Conservation (phyloP, 1,140 invertebrate genomes). For the Macrocentrus cingulum region DNA sequence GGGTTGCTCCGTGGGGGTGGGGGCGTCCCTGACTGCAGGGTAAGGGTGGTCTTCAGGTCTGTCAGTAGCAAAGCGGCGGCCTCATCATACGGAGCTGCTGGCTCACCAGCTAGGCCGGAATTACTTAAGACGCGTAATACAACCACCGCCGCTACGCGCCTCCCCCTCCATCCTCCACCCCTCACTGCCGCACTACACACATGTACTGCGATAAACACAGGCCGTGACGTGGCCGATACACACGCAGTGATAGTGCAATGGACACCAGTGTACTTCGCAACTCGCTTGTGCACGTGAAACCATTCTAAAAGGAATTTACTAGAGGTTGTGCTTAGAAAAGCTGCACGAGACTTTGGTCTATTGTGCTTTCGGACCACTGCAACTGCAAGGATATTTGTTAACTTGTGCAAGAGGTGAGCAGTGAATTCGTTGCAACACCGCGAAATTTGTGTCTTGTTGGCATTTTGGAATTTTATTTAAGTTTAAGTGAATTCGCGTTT, state of each 20-base stretch:
- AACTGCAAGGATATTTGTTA: not conserved
- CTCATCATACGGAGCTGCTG: slow-evolving; percentile 59
- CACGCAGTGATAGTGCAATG: slow-evolving; percentile 14
- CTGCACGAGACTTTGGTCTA: not conserved
- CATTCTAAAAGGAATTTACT: too few relatives aligned
- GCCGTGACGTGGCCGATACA: slow-evolving; percentile 30
- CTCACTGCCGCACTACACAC: slow-evolving; percentile 20
- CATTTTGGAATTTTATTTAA: not conserved
- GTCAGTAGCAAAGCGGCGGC: slow-evolving; percentile 60
- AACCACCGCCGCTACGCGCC: slow-evolving; percentile 45
- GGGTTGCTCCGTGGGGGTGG: slow-evolving; percentile 39
- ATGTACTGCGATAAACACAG: slow-evolving; percentile 27
- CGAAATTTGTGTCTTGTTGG: not conserved
- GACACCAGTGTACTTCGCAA: slow-evolving; percentile 19
- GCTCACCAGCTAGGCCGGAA: slow-evolving; percentile 55
- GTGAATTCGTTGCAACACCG: not conserved
- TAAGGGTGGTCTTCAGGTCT: slow-evolving; percentile 59
- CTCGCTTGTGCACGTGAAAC: slow-evolving; percentile 26
- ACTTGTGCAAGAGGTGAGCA: slow-evolving; percentile 6
- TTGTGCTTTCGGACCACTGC: not conserved
- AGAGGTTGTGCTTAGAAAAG: not conserved
- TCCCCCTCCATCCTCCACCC: slow-evolving; percentile 31
- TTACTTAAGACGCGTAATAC: slow-evolving; percentile 57
- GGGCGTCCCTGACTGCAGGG: slow-evolving; percentile 44
- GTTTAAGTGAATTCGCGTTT: not conserved